A percentile compares a stretch with the other conserved stretches of the same genome.
Conservation (phyloP, 2,113 vertebrate species). For the Epinephelus lanceolatus region DNA sequence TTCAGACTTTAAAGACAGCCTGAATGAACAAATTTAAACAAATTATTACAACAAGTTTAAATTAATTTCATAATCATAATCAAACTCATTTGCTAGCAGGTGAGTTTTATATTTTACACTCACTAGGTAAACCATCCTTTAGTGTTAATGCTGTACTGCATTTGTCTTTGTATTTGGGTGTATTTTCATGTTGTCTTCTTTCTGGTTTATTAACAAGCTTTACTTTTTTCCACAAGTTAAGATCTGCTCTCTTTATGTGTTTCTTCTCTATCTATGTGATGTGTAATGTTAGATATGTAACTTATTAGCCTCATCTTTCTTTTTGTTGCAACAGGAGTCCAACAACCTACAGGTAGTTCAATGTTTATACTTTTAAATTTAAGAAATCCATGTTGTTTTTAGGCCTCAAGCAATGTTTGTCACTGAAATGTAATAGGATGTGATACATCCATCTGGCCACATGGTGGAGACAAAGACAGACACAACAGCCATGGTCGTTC, state of each 20-base stretch:
- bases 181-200: neutral
- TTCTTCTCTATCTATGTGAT: neutral
- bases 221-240: neutral
- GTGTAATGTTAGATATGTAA: neutral
- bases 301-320: slow-evolving; percentile 10
- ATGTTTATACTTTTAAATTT: neutral
- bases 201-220: neutral
- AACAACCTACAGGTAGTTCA: slow-evolving; percentile 50
- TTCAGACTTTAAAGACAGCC: neutral
- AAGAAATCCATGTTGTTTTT: neutral
- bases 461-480: slow-evolving; percentile 61
- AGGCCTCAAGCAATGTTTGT: neutral
- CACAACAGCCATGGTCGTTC: accelerated
- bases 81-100: neutral
- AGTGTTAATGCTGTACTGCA: neutral
- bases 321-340: slow-evolving; percentile 52
- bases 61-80: too few relatives aligned
- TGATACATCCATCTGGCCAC: slow-evolving; percentile 42
- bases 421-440: neutral
- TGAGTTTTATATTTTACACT: neutral
- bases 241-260: neutral
- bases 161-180: neutral
- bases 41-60: neutral
- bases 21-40: neutral
- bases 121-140: neutral